These are phyloP conservation scores for Onychomys leucogaster DNA, from an alignment of 2,797 vertebrate genomes.

Conservation along the genomic window DNA sequence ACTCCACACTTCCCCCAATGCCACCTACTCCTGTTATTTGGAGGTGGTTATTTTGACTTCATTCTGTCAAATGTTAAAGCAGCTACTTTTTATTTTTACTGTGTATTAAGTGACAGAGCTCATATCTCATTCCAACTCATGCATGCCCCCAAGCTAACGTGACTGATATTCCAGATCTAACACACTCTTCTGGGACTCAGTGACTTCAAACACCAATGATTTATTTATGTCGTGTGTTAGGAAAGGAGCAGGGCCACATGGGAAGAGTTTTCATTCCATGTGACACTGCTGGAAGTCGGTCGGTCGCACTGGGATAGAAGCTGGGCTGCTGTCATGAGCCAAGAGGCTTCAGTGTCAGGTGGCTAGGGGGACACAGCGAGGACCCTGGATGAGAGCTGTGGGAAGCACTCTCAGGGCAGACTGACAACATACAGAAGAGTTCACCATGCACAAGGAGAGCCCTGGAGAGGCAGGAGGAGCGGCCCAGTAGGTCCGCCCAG, in stretches of 20 bases:
- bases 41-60: neutral
- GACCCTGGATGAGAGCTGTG: no score
- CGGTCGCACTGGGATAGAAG: neutral
- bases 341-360: neutral
- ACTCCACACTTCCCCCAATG: neutral
- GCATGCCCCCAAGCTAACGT: neutral
- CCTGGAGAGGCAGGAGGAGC: neutral
- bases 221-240: neutral
- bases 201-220: neutral
- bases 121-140: neutral
- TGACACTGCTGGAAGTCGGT: neutral
- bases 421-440: neutral
- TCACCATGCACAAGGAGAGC: neutral
- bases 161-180: neutral
- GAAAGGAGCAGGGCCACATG: neutral
- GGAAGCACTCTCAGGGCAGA: no score
- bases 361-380: neutral
- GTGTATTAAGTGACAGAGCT: neutral
- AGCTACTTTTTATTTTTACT: neutral
- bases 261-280: neutral
- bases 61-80: neutral
- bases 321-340: neutral
- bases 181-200: neutral
- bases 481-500: neutral
- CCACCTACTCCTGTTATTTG: neutral